phyloP scores from a whole-genome alignment of 2,888 invertebrate species.

The Strigamia transsilvanica region DNA sequence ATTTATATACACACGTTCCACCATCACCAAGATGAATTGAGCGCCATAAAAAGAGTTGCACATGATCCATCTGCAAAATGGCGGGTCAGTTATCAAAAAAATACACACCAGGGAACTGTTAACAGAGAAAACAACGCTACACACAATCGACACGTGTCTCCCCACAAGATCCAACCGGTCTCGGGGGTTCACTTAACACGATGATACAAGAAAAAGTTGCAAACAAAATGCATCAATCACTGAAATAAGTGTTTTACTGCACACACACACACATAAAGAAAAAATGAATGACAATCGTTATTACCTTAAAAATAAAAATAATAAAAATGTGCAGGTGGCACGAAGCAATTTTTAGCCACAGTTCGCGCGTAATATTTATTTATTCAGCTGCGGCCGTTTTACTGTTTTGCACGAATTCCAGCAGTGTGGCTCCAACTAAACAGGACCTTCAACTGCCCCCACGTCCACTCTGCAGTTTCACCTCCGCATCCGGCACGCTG shows the following conservation, averaged over 20 bases:
- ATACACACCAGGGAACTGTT: constrained; percentile 23
- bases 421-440: neutral
- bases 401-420: neutral
- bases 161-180: constrained; percentile 4
- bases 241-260: neutral
- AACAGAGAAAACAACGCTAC: neutral
- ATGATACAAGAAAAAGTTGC: neutral
- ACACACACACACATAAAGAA: neutral
- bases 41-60: neutral
- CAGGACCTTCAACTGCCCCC: constrained; percentile 13
- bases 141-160: constrained; percentile 14
- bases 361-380: too few species aligned
- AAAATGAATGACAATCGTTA: too few species aligned
- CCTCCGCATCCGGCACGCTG: neutral
- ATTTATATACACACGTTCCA: neutral
- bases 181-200: neutral
- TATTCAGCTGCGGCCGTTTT: constrained; percentile 6
- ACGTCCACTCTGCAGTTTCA: neutral
- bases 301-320: too few species aligned
- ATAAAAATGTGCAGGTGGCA: too few species aligned
- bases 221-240: constrained; percentile 27
- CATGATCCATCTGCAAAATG: constrained; percentile 13
- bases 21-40: constrained; percentile 4
- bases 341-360: too few species aligned
- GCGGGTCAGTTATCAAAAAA: constrained; percentile 37